A percentile compares a stretch with the other conserved stretches of the same genome.
Conservation (phyloP, 2,888 invertebrate species). For the Oxystoma pomonae region DNA sequence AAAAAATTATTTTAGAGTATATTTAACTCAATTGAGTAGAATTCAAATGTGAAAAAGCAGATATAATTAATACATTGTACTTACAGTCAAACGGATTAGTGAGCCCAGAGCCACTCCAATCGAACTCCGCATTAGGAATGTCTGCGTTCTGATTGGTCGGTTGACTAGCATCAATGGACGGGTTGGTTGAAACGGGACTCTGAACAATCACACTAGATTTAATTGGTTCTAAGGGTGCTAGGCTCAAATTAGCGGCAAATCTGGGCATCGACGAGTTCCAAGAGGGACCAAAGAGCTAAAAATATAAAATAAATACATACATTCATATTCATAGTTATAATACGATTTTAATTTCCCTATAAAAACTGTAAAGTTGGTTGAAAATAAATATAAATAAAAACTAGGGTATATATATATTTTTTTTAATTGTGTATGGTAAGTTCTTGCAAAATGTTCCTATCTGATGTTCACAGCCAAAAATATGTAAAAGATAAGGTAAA, state of each 20-base stretch:
- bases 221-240: constrained; percentile 72
- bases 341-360: too few relatives aligned
- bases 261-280: constrained; percentile 79
- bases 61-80: too few relatives aligned
- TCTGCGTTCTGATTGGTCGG: constrained; percentile 35
- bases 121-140: constrained; percentile 65
- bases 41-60: too few relatives aligned
- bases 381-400: constrained; percentile 10
- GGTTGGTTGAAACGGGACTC: constrained; percentile 17
- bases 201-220: constrained; percentile 51
- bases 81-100: constrained; percentile 68
- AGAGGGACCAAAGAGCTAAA: constrained; percentile 74
- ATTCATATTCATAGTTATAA: neutral
- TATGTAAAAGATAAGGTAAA: too few relatives aligned
- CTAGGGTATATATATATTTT: too few relatives aligned
- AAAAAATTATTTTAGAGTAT: too few relatives aligned
- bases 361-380: neutral
- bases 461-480: too few relatives aligned
- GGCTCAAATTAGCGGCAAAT: constrained; percentile 81
- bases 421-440: too few relatives aligned
- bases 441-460: too few relatives aligned
- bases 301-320: constrained; percentile 25
- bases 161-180: constrained; percentile 25
- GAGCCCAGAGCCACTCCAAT: constrained; percentile 69
- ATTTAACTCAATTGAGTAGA: too few relatives aligned